Base-by-base conservation (phyloP, 2,113 vertebrate genomes). In the Pachypanchax playfairii region DNA sequence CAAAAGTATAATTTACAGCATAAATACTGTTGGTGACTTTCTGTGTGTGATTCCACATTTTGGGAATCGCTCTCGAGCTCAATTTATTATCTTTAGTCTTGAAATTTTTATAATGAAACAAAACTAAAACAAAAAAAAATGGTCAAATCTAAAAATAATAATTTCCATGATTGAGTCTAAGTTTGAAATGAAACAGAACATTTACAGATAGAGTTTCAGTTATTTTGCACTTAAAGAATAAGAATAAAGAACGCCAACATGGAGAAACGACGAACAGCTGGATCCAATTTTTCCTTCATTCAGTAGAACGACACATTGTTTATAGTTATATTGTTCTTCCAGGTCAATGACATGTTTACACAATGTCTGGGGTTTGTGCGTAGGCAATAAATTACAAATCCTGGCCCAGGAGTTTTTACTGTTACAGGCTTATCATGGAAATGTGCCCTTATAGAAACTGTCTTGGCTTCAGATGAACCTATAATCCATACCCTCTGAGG, bases 401-500 rank as follows among this genome's bases (percentile, higher is more conserved):
- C 35, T 44, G 38, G 62, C 39, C 54, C 25, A 22, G 44, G 58
- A 36, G 14, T 5, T 17, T 22, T n/a, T 26, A 25, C n/a, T 42
- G 69, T 73, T 60, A 10, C 57, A 77, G 70, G 18, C 49, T 49
- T 69, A 81, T 83, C 83, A 79, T 52, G 70, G 58, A 55, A 28
- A 63, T 36, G 31, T 60, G 65, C 71, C 65, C 26, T 74, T 84
- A 81, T 84, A 79, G 86, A 80, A 75, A 64, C 55, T 29, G 43
- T 36, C 67, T 38, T 25, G 52, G 70, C 42, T 57, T 35, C 56
- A 82, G 70, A 48, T 15, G 25, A 47, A 42, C 60, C 52, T 42
- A 28, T 82, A 84, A 87, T 76, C 73, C 69, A 65, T 59, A 63
- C 65, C 51, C 49, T 31, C 48, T 72, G 71, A 65, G 33, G 54